Evolutionary conservation across 2,113 vertebrate species (phyloP).

Genomic region (Bufo gargarizans): DNA sequence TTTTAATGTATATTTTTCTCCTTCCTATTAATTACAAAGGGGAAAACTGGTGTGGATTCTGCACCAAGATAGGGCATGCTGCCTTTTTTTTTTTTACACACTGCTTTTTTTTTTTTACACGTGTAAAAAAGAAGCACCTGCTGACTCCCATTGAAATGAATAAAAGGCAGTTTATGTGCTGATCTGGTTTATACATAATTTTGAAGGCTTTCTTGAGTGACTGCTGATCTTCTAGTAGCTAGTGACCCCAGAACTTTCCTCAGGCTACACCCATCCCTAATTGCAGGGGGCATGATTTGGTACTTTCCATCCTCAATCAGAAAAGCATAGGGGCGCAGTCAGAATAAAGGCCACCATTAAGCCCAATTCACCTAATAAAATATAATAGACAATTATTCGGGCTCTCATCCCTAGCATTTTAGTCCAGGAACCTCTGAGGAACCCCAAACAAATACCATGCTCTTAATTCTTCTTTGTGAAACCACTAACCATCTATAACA

Average conservation of each 20-base stretch:
- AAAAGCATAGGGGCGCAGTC: neutral
- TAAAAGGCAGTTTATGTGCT: neutral
- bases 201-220: neutral
- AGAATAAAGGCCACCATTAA: neutral
- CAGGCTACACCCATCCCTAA: neutral
- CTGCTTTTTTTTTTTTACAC: too few relatives aligned
- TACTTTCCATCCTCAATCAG: neutral
- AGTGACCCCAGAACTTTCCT: neutral
- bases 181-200: neutral
- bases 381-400: neutral
- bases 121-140: too few relatives aligned
- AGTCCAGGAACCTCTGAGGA: neutral
- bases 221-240: neutral
- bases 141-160: too few relatives aligned
- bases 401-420: neutral
- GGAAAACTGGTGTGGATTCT: too few relatives aligned
- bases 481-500: neutral
- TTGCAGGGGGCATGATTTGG: neutral
- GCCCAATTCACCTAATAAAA: too few relatives aligned
- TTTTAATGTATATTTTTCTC: too few relatives aligned
- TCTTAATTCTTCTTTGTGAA: neutral
- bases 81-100: too few relatives aligned
- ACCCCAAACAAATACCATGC: neutral
- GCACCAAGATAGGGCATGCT: too few relatives aligned
- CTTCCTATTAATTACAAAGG: too few relatives aligned